These are phyloP conservation scores for Hafferia zeledoni DNA, from an alignment of 2,797 vertebrate genomes.

Conservation along the genomic window DNA sequence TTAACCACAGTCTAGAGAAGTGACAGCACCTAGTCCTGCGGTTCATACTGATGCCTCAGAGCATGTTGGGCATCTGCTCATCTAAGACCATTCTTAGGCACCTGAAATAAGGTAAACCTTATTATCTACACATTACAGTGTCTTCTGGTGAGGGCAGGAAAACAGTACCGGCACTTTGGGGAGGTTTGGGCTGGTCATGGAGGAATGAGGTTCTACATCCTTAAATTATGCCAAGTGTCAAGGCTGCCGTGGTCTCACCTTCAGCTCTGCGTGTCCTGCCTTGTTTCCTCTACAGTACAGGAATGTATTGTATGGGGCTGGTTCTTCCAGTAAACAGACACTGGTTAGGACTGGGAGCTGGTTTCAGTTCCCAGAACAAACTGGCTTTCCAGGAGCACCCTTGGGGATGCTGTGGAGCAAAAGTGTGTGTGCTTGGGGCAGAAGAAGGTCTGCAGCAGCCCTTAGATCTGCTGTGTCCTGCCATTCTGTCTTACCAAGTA, in stretches of 20 bases:
- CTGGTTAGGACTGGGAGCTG: background rate
- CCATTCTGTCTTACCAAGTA: background rate
- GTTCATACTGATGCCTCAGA: background rate
- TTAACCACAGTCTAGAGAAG: background rate
- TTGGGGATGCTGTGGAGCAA: background rate
- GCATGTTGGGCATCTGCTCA: background rate
- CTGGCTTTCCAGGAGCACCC: background rate
- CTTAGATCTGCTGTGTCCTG: background rate
- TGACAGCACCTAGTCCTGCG: background rate
- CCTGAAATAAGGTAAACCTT: background rate
- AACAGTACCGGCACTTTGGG: background rate
- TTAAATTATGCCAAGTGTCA: background rate
- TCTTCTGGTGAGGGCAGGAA: background rate
- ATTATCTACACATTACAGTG: background rate
- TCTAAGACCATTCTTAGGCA: background rate
- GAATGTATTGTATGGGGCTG: background rate
- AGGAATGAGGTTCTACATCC: background rate
- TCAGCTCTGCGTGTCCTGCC: background rate
- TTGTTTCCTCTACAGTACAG: background rate
- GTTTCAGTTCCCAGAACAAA: background rate
- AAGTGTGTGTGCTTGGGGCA: background rate
- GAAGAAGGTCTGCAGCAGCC: background rate
- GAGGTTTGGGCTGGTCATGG: background rate
- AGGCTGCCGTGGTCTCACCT: background rate
- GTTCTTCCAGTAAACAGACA: background rate